A percentile compares a stretch with the other conserved stretches of the same genome.
Evolutionary conservation across 2,888 invertebrate species (phyloP).

Genomic region (Melieria omissa): DNA sequence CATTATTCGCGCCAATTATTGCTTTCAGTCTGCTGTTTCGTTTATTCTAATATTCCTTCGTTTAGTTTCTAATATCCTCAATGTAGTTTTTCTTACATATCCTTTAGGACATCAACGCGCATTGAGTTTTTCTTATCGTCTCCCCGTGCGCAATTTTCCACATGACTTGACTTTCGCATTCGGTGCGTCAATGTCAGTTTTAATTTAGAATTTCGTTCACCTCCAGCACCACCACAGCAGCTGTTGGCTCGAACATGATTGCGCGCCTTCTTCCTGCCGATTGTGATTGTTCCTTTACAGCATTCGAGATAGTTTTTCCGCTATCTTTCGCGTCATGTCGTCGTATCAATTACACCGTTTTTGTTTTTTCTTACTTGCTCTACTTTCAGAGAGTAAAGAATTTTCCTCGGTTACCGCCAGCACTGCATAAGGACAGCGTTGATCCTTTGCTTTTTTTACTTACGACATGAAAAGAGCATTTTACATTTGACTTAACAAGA

Average conservation of each 20-base stretch:
- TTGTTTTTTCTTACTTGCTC: neutral
- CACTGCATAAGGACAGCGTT: neutral
- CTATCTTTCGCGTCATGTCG: neutral
- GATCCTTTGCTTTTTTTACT: neutral
- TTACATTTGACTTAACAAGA: conserved; percentile 49
- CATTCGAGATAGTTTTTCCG: conserved; percentile 7
- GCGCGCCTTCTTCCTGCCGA: neutral
- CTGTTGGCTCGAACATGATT: conserved; percentile 4
- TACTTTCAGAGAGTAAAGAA: neutral
- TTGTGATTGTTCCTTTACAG: conserved; percentile 5
- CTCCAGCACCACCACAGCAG: neutral
- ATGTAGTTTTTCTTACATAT: too few species aligned
- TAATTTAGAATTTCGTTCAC: too few species aligned
- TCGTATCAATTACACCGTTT: conserved; percentile 14
- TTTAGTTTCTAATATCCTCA: too few species aligned
- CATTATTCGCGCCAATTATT: too few species aligned
- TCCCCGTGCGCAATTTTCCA: conserved; percentile 55
- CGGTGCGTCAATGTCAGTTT: too few species aligned
- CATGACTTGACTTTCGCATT: conserved; percentile 50
- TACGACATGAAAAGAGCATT: conserved; percentile 10
- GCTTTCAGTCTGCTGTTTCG: too few species aligned
- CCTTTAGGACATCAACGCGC: too few species aligned
- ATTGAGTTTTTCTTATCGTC: neutral
- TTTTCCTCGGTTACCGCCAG: neutral
- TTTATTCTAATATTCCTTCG: too few species aligned